Evolutionary conservation across 1,140 invertebrate genomes (phyloP).

Genomic region (Dendroctonus valens): DNA sequence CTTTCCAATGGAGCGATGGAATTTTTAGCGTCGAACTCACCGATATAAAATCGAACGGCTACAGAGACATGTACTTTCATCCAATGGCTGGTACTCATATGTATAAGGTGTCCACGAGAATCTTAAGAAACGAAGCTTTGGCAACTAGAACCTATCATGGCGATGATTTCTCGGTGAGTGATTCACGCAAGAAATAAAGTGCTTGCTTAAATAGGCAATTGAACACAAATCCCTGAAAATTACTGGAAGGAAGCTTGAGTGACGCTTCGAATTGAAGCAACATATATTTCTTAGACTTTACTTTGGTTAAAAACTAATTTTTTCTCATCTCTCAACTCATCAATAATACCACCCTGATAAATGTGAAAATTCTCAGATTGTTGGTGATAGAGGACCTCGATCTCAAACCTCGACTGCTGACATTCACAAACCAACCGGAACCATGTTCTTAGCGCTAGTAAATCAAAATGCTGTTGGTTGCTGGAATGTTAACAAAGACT

Average conservation of each 20-base stretch:
- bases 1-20: slow-evolving; percentile 72
- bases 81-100: slow-evolving; percentile 65
- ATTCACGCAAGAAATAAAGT: not conserved
- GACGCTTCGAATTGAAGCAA: too few species aligned
- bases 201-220: too few species aligned
- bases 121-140: slow-evolving; percentile 61
- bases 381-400: slow-evolving; percentile 59
- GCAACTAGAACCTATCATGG: slow-evolving; percentile 60
- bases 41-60: slow-evolving; percentile 54
- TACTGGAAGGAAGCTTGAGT: too few species aligned
- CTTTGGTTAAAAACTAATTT: too few species aligned
- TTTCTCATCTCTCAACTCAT: too few species aligned
- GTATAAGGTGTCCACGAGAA: slow-evolving; percentile 63
- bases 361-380: slow-evolving; percentile 36
- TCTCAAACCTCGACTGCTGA: slow-evolving; percentile 63
- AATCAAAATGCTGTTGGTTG: slow-evolving; percentile 67
- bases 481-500: slow-evolving; percentile 63
- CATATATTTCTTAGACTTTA: too few species aligned
- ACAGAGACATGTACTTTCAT: slow-evolving; percentile 66
- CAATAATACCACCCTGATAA: too few species aligned
- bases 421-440: slow-evolving; percentile 54
- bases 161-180: slow-evolving; percentile 51
- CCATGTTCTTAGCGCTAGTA: slow-evolving; percentile 65
- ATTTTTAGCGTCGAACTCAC: slow-evolving; percentile 67
- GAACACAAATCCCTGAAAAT: too few species aligned